A percentile compares a stretch with the other conserved stretches of the same genome.
These are phyloP conservation scores for Dolichomitus sp. DNA, from an alignment of 2,888 invertebrate genomes.

Conservation along the genomic window DNA sequence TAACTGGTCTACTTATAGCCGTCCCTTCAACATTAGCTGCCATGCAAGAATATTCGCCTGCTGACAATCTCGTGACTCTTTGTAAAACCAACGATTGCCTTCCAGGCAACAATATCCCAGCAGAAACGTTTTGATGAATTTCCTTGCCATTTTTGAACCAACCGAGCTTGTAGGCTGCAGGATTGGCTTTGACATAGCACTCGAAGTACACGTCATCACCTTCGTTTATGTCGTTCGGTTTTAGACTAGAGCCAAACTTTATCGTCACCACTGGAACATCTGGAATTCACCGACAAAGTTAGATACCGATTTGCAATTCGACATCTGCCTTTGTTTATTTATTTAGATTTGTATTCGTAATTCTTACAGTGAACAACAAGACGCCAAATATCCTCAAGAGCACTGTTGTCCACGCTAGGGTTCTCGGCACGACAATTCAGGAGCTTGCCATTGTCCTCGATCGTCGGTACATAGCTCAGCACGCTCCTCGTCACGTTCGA, in stretches of 20 bases:
- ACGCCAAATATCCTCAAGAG: conserved; percentile 94
- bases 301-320: not conserved
- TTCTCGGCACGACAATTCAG: conserved; percentile 96
- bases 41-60: conserved; percentile 95
- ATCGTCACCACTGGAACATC: conserved; percentile 94
- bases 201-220: conserved; percentile 97
- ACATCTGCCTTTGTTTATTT: not conserved
- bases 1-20: conserved; percentile 86
- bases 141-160: conserved; percentile 96
- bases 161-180: conserved; percentile 93
- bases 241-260: conserved; percentile 94
- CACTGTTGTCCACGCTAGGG: conserved; percentile 93
- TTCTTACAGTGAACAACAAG: conserved; percentile 95
- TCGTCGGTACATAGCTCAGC: conserved; percentile 93
- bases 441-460: conserved; percentile 96
- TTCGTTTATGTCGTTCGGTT: conserved; percentile 95
- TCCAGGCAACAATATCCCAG: conserved; percentile 94
- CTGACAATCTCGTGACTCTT: conserved; percentile 92
- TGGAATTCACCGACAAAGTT: conserved; percentile 85
- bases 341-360: not conserved
- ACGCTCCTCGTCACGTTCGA: conserved; percentile 93
- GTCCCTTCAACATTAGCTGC: conserved; percentile 96
- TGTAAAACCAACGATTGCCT: conserved; percentile 94
- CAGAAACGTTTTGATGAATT: conserved; percentile 93
- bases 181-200: conserved; percentile 94